Evolutionary conservation across 2,797 vertebrate species (phyloP), one percentile per base, ranked within the genome.

Genomic region (Garrulus glandarius): DNA sequence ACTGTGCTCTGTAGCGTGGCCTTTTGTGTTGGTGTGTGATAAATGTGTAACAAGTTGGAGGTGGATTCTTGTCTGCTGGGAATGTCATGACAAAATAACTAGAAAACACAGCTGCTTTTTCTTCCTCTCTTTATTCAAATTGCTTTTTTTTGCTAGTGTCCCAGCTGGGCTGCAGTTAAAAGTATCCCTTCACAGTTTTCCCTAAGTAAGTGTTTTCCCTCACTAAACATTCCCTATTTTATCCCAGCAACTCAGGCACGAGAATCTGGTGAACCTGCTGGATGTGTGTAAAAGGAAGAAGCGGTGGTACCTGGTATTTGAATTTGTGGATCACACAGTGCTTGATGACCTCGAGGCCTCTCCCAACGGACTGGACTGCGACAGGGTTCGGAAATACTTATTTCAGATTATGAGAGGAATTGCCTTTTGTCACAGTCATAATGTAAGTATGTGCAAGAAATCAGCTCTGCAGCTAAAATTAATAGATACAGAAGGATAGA

Each of bases 231-330:
- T 70, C 91, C 84, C 44, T 95, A 24, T 55, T 92, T 95, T 87
- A 36, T 65, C 52, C 93, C 94, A 99, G 99, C 98, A 99, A 98
- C 98, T 99, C 30, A 98, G 97, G n/a, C 99, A 99, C 2, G 98
- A 99, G 86, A 99, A 99, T 93, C 97, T 99, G 65, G 99, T 99
- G 92, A 99, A 98, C 93, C 97, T 99, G 29, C 97, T 99, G 47
- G 99, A 99, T 76, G 99, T 99, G 49, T 99, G 98, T 97, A 99
- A 98, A 94, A 98, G 98, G 57, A 99, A 98, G 41, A 98, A 98
- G 37, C 97, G 98, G 32, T 99, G 98, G 98, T 99, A 99, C n/a
- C 97, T 99, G 84, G 99, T 99, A 56, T 99, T 99, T 94, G 99
- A 99, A 93, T 99, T 99, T 91, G 98, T 99, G 91, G 99, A 99